Percentiles rank a stretch among this genome's conserved stretches.
Conservation (phyloP, 2,113 vertebrate genomes). For the Castor canadensis region DNA sequence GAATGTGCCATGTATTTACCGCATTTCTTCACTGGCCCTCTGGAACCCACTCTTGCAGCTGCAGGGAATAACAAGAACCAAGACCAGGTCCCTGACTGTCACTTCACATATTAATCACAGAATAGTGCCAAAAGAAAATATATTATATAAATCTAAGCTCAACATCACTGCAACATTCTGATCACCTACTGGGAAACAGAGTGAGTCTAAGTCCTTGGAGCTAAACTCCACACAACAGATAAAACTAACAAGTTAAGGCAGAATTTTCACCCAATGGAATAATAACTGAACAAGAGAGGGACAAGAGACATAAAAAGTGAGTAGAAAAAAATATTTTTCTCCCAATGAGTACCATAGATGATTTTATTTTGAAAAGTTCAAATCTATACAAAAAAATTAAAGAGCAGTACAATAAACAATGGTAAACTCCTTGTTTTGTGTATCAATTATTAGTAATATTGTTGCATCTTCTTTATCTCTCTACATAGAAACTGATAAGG, state of each 20-base stretch:
- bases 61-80: background rate
- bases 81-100: slow-evolving; percentile 21
- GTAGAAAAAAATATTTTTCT: background rate
- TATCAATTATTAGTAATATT: background rate
- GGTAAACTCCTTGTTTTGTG: background rate
- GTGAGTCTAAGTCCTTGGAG: background rate
- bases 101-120: slow-evolving; percentile 37
- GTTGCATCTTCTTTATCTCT: background rate
- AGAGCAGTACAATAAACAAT: background rate
- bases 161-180: background rate
- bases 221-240: background rate
- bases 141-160: background rate
- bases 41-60: slow-evolving; percentile 36
- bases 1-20: background rate
- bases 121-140: background rate
- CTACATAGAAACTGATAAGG: background rate
- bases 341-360: background rate
- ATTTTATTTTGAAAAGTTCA: slow-evolving; percentile 1
- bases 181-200: background rate
- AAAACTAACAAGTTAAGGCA: background rate
- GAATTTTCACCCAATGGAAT: background rate
- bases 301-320: background rate
- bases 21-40: slow-evolving; percentile 15
- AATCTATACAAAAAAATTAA: background rate
- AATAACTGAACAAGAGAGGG: background rate